These are phyloP conservation scores for Dallia pectoralis DNA, from an alignment of 2,797 vertebrate species.

Conservation along the genomic window DNA sequence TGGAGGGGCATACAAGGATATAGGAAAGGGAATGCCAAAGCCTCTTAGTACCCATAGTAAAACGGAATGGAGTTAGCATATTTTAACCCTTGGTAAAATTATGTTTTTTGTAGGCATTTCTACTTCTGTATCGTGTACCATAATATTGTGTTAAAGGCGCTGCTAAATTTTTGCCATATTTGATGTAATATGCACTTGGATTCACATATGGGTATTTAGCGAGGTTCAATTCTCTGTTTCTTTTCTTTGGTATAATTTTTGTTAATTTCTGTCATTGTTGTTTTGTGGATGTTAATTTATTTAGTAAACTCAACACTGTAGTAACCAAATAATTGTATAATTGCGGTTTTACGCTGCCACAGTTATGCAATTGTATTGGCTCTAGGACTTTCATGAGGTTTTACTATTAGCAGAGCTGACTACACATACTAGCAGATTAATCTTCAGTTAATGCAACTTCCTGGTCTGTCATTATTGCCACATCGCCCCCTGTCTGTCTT, in stretches of 20 bases:
- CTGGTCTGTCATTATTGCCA: constrained; percentile 35
- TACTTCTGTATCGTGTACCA: constrained; percentile 5
- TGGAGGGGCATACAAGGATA: background rate
- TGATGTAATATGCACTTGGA: background rate
- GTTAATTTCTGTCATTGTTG: background rate
- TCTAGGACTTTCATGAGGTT: background rate
- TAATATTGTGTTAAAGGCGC: background rate
- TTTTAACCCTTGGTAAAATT: background rate
- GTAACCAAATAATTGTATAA: background rate
- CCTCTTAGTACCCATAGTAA: constrained; percentile 16
- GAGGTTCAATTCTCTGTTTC: background rate
- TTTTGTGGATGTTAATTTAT: background rate
- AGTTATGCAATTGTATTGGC: background rate
- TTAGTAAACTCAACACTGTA: background rate
- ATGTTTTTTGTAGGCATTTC: background rate
- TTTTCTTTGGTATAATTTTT: background rate
- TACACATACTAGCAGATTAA: background rate
- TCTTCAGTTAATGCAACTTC: constrained; percentile 33
- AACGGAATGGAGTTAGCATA: background rate
- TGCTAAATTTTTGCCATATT: background rate
- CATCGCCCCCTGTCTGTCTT: background rate
- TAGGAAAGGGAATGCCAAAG: background rate
- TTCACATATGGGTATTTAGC: background rate
- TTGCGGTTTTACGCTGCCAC: background rate
- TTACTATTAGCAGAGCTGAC: background rate